Percentiles rank a stretch among this genome's conserved stretches.
Conservation (phyloP, 1,140 invertebrate genomes). For the Chrysomallon squamiferum region DNA sequence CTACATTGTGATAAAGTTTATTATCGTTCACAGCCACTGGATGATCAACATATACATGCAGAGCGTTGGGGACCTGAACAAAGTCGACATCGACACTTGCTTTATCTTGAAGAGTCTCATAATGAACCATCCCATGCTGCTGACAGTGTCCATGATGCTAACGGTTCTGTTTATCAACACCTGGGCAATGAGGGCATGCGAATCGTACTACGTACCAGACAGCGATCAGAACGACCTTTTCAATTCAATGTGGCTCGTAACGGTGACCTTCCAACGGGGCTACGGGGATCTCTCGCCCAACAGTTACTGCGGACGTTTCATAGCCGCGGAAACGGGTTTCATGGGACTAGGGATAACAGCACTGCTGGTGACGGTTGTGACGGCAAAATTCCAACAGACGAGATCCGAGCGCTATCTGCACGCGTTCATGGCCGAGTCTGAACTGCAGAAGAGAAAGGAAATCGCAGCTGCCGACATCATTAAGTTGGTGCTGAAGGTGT, state of each 20-base stretch:
- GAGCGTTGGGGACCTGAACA: constrained; percentile 60
- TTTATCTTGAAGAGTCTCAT: constrained; percentile 61
- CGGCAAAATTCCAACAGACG: constrained; percentile 38
- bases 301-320: constrained; percentile 57
- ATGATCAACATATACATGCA: constrained; percentile 58
- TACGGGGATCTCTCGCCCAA: constrained; percentile 56
- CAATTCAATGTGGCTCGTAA: constrained; percentile 56
- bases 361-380: constrained; percentile 55
- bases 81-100: constrained; percentile 57
- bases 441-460: constrained; percentile 38
- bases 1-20: constrained; percentile 46
- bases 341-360: constrained; percentile 57
- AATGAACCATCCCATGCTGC: constrained; percentile 45
- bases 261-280: constrained; percentile 59
- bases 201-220: constrained; percentile 35
- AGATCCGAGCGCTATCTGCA: constrained; percentile 46
- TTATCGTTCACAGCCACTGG: constrained; percentile 59
- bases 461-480: constrained; percentile 38
- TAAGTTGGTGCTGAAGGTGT: too few species aligned
- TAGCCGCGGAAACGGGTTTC: constrained; percentile 55
- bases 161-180: constrained; percentile 44
- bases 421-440: constrained; percentile 39
- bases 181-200: constrained; percentile 56
- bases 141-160: constrained; percentile 49
- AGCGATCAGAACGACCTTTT: constrained; percentile 11